Evolutionary conservation across 2,113 vertebrate species (phyloP).

Genomic region (Catharus bicknelli): DNA sequence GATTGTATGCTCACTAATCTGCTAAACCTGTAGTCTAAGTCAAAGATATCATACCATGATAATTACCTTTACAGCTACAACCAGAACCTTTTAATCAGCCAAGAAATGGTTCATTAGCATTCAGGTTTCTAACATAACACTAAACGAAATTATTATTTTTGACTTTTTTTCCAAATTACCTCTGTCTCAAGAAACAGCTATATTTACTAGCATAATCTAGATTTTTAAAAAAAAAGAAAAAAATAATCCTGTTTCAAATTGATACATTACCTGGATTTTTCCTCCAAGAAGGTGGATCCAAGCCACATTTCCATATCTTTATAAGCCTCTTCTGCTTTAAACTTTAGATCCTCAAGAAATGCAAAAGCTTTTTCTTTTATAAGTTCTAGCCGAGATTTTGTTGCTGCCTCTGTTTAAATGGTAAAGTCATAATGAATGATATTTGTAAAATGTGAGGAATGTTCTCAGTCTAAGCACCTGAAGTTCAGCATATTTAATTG

Average conservation of each 20-base stretch:
- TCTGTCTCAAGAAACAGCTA: not conserved
- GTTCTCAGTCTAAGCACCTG: not conserved
- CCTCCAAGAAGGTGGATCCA: conserved; percentile 76
- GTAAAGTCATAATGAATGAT: not conserved
- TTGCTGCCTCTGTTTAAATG: conserved; percentile 72
- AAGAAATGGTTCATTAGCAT: not conserved
- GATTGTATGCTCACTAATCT: not conserved
- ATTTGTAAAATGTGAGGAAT: not conserved
- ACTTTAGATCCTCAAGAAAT: conserved; percentile 74
- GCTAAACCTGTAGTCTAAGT: not conserved
- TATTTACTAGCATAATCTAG: not conserved
- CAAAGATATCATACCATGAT: not conserved
- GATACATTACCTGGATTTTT: conserved; percentile 83
- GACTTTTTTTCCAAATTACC: not conserved
- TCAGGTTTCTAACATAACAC: not conserved
- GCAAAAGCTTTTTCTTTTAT: conserved; percentile 80
- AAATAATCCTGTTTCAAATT: not conserved
- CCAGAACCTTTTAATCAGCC: not conserved
- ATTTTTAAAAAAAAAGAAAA: not conserved
- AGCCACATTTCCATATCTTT: conserved; percentile 83
- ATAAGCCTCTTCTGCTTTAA: conserved; percentile 72
- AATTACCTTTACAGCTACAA: not conserved
- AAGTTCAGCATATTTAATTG: not conserved
- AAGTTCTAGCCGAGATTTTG: conserved; percentile 78
- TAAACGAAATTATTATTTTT: not conserved